Conservation (phyloP, 2,888 invertebrate genomes). For the Platycheirus albimanus region DNA sequence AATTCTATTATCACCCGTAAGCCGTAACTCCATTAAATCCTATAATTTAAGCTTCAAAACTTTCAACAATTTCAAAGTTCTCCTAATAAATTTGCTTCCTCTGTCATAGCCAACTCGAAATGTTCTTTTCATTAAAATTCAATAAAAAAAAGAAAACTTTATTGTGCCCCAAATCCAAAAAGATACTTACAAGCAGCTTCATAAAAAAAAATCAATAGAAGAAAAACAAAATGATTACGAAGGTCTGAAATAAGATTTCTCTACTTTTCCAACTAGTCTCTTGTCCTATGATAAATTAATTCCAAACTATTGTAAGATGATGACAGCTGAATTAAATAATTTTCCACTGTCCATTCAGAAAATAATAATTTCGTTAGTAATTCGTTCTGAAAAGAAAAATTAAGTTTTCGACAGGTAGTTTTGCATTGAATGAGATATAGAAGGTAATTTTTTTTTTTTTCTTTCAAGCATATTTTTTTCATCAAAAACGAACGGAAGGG, state of each 20-base stretch:
- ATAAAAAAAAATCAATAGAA: too few relatives aligned
- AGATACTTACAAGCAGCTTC: too few relatives aligned
- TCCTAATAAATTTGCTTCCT: neutral
- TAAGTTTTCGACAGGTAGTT: neutral
- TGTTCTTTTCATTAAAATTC: conserved; percentile 16
- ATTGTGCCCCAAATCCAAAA: neutral
- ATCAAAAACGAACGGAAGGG: conserved; percentile 16
- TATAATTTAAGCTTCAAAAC: too few relatives aligned
- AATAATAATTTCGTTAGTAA: conserved; percentile 15
- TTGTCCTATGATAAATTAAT: too few relatives aligned
- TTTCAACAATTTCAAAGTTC: too few relatives aligned
- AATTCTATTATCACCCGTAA: too few relatives aligned
- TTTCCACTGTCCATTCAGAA: conserved; percentile 43
- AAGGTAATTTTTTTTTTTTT: too few relatives aligned
- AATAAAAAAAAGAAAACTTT: conserved; percentile 1
- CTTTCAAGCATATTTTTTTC: conserved; percentile 7
- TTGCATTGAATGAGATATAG: neutral
- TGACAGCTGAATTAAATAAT: conserved; percentile 47
- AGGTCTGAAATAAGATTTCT: too few relatives aligned
- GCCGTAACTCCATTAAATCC: too few relatives aligned
- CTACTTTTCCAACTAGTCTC: too few relatives aligned
- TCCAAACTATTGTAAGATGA: conserved; percentile 19
- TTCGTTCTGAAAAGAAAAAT: neutral
- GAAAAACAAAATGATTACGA: too few relatives aligned
- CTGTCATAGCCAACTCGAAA: neutral